Evolutionary conservation across 2,888 invertebrate genomes (phyloP).

Genomic region (Coenonympha arcania): DNA sequence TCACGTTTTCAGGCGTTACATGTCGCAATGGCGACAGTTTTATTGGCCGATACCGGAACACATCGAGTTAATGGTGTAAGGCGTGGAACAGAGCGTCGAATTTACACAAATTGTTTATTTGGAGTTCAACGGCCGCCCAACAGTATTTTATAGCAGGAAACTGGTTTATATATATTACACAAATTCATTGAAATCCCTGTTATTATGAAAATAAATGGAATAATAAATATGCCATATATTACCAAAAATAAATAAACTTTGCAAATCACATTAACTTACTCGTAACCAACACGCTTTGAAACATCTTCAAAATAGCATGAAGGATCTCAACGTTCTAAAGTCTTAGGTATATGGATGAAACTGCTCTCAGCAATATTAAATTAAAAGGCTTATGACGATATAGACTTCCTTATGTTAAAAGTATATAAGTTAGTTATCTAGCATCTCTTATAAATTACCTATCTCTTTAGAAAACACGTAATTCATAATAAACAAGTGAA

Average conservation of each 20-base stretch:
- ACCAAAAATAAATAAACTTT: background rate
- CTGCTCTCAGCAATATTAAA: too few species aligned
- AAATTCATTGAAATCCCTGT: constrained; percentile 8
- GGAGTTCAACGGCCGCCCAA: constrained; percentile 10
- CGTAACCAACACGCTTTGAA: too few species aligned
- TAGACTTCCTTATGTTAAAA: too few species aligned
- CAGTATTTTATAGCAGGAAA: constrained; percentile 16
- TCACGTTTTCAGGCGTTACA: constrained; percentile 42
- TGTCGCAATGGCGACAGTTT: constrained; percentile 57
- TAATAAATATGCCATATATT: background rate
- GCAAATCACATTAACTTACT: too few species aligned
- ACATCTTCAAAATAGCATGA: too few species aligned
- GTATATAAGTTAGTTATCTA: too few species aligned
- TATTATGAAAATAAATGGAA: constrained; percentile 3
- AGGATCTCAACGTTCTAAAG: too few species aligned
- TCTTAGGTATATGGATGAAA: too few species aligned
- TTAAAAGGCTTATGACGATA: too few species aligned
- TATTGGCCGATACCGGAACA: constrained; percentile 50
- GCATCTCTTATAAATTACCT: too few species aligned
- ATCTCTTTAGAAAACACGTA: background rate
- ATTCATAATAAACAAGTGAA: background rate
- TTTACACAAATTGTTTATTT: constrained; percentile 24
- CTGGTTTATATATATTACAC: constrained; percentile 13
- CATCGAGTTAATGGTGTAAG: constrained; percentile 35
- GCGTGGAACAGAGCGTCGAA: constrained; percentile 26